Evolutionary conservation across 2,797 vertebrate species (phyloP), one percentile per base, ranked within the genome.

Genomic region (Danionella dracula): DNA sequence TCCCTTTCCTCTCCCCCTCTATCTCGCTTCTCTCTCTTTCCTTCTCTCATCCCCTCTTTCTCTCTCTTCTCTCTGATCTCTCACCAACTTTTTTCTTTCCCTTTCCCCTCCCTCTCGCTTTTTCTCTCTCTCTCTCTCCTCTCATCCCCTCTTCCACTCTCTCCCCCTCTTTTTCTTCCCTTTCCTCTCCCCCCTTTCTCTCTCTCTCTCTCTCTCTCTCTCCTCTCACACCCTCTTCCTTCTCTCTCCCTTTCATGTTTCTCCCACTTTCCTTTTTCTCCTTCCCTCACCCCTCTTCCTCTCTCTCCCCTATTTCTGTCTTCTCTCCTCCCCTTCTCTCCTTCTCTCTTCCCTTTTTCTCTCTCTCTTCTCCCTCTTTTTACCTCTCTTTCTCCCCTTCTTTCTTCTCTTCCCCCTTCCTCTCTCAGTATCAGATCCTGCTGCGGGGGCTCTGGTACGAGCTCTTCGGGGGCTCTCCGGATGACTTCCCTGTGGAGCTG

Each of bases 401-500:
- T 6, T 27, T 6, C 6, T 6, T 27, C 23, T 27, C 23, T 27
- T n/a, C 23, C 6, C 23, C 13, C 27, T 8, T n/a, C 27, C 12
- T 38, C 13, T 62, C 71, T 32, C 80, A 99, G 97, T 99, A 97
- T 83, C 89, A 91, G 86, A 98, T 99, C 75, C 82, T 99, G 79
- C 81, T 99, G 74, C 89, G 72, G 0, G 97, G 95, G 0, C 95
- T 93, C 64, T 95, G 96, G 93, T 98, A 98, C 0, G 95, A 94
- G 79, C 74, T 99, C 5, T 97, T 96, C 1, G 97, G 97, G 29
- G 95, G 95, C 15, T 83, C 86, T 70, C 93, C 94, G 0, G 89
- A 92, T 0, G 85, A 95, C 71, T 92, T 88, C 46, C 93, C 94
- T 0, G 94, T 93, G 0, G 94, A 99, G 83, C 86, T 98, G 88